Evolutionary conservation across 2,113 vertebrate species (phyloP), one percentile per base, ranked within the genome.

Genomic region (Corydoras maculifer): DNA sequence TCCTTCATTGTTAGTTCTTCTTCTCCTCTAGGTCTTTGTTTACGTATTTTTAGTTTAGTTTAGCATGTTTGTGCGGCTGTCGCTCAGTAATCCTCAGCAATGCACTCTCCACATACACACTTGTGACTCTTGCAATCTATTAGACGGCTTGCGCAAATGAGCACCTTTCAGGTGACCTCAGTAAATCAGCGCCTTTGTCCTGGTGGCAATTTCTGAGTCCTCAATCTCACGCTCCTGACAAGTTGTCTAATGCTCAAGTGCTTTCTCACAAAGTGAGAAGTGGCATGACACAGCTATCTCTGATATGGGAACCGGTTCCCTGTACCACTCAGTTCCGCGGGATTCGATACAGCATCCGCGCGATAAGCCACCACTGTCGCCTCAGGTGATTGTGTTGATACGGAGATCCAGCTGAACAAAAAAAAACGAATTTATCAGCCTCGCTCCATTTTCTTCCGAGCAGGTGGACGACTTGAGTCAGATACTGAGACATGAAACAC

Each of bases 391-490:
- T 50, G 13, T 64, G 60, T 60, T 68, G 72, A 74, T 73, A 73
- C 2, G 3, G 55, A 73, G 63, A 72, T 65, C 54, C 72, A 67
- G 31, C 64, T 55, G 72, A 74, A 68, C 68, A 55, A 8, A 4
- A 8, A 43, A 2, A 43, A 43, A 1, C 35, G 7, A 43, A 43
- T 43, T 68, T 74, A 74, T 74, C 72, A 35, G 48, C 50, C 11
- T 53, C 9, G 35, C 62, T 74, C 72, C 65, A 68, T 68, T 74
- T 60, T 74, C 72, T 62, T 31, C 30, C 29, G 60, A 68, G 15
- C 63, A 74, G 58, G 65, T 74, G 72, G 72, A 74, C 72, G 58
- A 74, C 72, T 74, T 74, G 58, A 74, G 65, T 62, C 60, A 57
- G 72, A 74, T 74, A 65, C 69, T 72, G 59, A 77, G 58, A 72